Conservation (phyloP, 2,888 invertebrate species). For the Seira sanloemensis region DNA sequence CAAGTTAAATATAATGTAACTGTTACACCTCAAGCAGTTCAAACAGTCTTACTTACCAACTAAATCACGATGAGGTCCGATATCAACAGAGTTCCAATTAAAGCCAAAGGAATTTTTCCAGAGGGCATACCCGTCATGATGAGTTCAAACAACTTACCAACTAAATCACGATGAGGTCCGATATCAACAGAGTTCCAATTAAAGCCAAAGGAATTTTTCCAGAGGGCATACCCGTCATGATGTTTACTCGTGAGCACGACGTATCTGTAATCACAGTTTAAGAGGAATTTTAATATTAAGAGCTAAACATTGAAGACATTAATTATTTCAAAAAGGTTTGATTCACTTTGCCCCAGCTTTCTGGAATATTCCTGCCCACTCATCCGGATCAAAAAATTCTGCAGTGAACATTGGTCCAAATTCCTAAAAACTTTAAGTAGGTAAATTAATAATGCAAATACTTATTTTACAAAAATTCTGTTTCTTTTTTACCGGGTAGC, state of each 20-base stretch:
- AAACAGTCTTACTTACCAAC: constrained; percentile 87
- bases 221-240: constrained; percentile 90
- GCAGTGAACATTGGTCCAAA: constrained; percentile 92
- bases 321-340: too few species aligned
- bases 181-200: constrained; percentile 90
- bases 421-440: constrained; percentile 76
- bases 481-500: constrained; percentile 81
- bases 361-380: constrained; percentile 89
- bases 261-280: constrained; percentile 15
- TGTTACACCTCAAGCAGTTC: too few species aligned
- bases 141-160: constrained; percentile 79
- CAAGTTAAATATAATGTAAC: too few species aligned
- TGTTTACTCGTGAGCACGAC: constrained; percentile 91
- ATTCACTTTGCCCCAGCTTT: constrained; percentile 89
- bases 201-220: constrained; percentile 88
- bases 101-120: constrained; percentile 90
- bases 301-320: neutral
- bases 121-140: constrained; percentile 90
- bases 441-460: too few species aligned
- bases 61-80: constrained; percentile 86
- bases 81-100: constrained; percentile 89
- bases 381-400: constrained; percentile 88
- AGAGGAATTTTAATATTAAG: neutral
- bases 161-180: constrained; percentile 86
- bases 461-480: too few species aligned